These are phyloP conservation scores for Caenorhabditis doughertyi DNA, from an alignment of 2,888 invertebrate species.

Conservation along the genomic window DNA sequence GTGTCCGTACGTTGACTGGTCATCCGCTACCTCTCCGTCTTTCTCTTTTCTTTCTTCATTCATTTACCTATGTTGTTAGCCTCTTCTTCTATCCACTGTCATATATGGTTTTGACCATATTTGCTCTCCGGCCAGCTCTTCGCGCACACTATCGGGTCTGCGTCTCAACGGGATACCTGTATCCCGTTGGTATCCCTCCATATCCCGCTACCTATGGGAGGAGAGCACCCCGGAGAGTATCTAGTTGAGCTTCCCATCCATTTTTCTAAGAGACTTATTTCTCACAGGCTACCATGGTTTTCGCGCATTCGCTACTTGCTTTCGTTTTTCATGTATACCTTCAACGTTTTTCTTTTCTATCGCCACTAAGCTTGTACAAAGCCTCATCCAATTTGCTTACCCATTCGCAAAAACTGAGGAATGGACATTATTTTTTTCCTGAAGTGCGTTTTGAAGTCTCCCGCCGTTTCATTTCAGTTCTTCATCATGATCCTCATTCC, in stretches of 20 bases:
- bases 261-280: conserved; percentile 25
- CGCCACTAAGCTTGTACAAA: conserved; percentile 45
- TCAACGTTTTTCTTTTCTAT: conserved; percentile 12
- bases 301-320: conserved; percentile 35
- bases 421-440: conserved; percentile 5
- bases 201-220: conserved; percentile 55
- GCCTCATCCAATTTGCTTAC: conserved; percentile 59
- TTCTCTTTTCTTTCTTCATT: conserved; percentile 39
- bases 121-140: conserved; percentile 63
- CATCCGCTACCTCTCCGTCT: conserved; percentile 60
- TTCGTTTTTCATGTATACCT: conserved; percentile 15
- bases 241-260: conserved; percentile 51
- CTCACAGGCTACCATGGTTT: conserved; percentile 51
- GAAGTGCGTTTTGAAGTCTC: conserved; percentile 52
- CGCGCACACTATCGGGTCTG: conserved; percentile 60
- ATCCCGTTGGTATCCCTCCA: conserved; percentile 48
- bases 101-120: conserved; percentile 64
- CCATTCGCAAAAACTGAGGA: conserved; percentile 41
- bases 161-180: conserved; percentile 30
- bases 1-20: conserved; percentile 47
- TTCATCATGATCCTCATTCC: not conserved
- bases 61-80: conserved; percentile 64
- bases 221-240: conserved; percentile 49
- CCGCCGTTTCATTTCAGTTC: conserved; percentile 34
- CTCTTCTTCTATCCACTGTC: conserved; percentile 57